phyloP scores from a whole-genome alignment of 2,113 vertebrate genomes.

The Kryptolebias marmoratus region DNA sequence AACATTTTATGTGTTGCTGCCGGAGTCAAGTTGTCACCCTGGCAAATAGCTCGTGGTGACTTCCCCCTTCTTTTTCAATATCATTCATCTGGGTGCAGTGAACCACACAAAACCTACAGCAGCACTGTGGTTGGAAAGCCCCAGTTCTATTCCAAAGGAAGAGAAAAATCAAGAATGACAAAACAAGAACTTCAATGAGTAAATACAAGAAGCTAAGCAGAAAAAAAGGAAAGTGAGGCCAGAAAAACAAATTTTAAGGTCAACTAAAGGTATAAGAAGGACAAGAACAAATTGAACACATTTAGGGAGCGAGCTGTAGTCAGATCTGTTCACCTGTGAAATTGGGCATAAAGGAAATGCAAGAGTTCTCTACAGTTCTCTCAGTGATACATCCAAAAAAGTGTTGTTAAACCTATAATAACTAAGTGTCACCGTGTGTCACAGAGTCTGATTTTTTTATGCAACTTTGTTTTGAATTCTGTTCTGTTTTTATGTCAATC shows the following conservation, averaged over 20 bases:
- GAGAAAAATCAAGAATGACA: neutral
- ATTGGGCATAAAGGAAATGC: slow-evolving; percentile 53
- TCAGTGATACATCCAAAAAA: too few species aligned
- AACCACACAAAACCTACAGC: slow-evolving; percentile 28
- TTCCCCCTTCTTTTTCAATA: slow-evolving; percentile 55
- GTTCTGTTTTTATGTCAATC: too few species aligned
- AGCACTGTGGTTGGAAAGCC: slow-evolving; percentile 4
- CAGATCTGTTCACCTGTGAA: slow-evolving; percentile 90
- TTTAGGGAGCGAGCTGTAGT: slow-evolving; percentile 30
- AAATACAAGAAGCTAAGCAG: slow-evolving; percentile 13
- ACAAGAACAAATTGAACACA: slow-evolving; percentile 42
- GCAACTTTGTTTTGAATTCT: too few species aligned
- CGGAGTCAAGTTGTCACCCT: slow-evolving; percentile 66
- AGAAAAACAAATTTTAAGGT: slow-evolving; percentile 26
- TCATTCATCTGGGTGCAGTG: slow-evolving; percentile 49
- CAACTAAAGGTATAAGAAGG: slow-evolving; percentile 44
- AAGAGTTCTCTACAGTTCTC: neutral
- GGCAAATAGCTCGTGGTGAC: slow-evolving; percentile 66
- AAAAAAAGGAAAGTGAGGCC: slow-evolving; percentile 24
- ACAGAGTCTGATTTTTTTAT: too few species aligned
- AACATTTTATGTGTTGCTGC: slow-evolving; percentile 48
- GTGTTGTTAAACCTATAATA: too few species aligned
- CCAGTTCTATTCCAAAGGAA: neutral
- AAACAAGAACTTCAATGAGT: slow-evolving; percentile 21
- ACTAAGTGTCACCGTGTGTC: too few species aligned